A percentile compares a stretch with the other conserved stretches of the same genome.
phyloP scores from a whole-genome alignment of 2,888 invertebrate species.

The Lordiphosa andalusiaca region DNA sequence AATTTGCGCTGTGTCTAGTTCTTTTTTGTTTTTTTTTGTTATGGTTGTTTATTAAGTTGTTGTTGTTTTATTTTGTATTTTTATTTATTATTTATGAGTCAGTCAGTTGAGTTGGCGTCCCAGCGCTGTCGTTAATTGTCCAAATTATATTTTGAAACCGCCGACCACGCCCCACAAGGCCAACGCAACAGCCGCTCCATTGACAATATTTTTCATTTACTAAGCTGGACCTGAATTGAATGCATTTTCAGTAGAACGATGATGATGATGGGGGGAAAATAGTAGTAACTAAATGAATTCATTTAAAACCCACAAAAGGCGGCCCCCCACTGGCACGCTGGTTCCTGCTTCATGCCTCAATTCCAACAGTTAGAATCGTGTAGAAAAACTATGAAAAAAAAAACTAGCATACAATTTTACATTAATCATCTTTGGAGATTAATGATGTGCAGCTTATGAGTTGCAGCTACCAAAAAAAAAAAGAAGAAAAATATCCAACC shows the following conservation, averaged over 20 bases:
- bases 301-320: slow-evolving; percentile 31
- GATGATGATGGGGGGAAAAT: slow-evolving; percentile 7
- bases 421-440: slow-evolving; percentile 67
- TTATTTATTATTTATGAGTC: slow-evolving; percentile 39
- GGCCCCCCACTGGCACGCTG: slow-evolving; percentile 16
- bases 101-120: slow-evolving; percentile 48
- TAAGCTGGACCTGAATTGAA: slow-evolving; percentile 36
- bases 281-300: slow-evolving; percentile 13
- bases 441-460: slow-evolving; percentile 63
- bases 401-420: slow-evolving; percentile 48
- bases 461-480: slow-evolving; percentile 32
- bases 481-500: slow-evolving; percentile 14
- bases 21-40: slow-evolving; percentile 32
- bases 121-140: slow-evolving; percentile 45
- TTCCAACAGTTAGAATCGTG: slow-evolving; percentile 26
- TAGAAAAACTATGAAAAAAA: slow-evolving; percentile 48
- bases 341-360: slow-evolving; percentile 45
- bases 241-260: slow-evolving; percentile 8
- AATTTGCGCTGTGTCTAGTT: slow-evolving; percentile 44
- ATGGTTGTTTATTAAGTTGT: slow-evolving; percentile 52
- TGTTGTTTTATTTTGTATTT: slow-evolving; percentile 2
- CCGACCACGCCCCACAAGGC: slow-evolving; percentile 17
- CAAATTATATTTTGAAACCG: slow-evolving; percentile 45
- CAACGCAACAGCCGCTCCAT: slow-evolving; percentile 26
- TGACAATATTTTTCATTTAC: slow-evolving; percentile 49